Conservation (phyloP, 2,113 vertebrate species). For the Percina caprodes region DNA sequence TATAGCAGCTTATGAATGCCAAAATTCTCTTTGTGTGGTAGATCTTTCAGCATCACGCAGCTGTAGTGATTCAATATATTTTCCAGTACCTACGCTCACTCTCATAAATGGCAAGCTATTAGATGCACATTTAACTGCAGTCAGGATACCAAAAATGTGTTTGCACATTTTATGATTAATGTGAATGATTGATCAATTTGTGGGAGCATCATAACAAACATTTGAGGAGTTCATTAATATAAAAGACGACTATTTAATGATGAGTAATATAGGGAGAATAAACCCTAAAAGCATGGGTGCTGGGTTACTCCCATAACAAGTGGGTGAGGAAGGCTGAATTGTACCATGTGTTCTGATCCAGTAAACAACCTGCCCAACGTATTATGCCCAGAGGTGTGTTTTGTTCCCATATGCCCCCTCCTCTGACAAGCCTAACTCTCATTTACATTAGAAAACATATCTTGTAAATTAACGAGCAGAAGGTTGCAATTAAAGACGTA, state of each 20-base stretch:
- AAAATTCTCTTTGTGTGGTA: background rate
- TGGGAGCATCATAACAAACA: background rate
- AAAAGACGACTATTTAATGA: slow-evolving; percentile 4
- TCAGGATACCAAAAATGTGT: slow-evolving; percentile 9
- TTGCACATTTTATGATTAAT: background rate
- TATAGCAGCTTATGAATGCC: background rate
- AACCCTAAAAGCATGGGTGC: slow-evolving; percentile 27
- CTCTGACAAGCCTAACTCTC: slow-evolving; percentile 43
- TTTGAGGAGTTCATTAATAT: background rate
- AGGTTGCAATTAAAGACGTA: slow-evolving; percentile 64
- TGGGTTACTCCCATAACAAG: background rate
- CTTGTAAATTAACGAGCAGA: slow-evolving; percentile 59
- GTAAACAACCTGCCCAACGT: slow-evolving; percentile 28
- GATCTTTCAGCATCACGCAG: background rate
- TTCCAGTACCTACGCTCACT: background rate
- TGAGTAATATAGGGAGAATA: slow-evolving; percentile 23
- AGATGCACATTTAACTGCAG: background rate
- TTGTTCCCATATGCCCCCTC: slow-evolving; percentile 19
- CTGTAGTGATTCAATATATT: background rate
- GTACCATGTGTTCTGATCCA: slow-evolving; percentile 31
- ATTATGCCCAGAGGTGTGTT: slow-evolving; percentile 49
- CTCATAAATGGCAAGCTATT: slow-evolving; percentile 6
- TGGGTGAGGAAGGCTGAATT: slow-evolving; percentile 19
- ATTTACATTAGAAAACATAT: slow-evolving; percentile 63
- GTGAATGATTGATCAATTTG: slow-evolving; percentile 2